A percentile compares a stretch with the other conserved stretches of the same genome.
These are phyloP conservation scores for Agapornis roseicollis DNA, from an alignment of 2,113 vertebrate genomes.

Conservation along the genomic window DNA sequence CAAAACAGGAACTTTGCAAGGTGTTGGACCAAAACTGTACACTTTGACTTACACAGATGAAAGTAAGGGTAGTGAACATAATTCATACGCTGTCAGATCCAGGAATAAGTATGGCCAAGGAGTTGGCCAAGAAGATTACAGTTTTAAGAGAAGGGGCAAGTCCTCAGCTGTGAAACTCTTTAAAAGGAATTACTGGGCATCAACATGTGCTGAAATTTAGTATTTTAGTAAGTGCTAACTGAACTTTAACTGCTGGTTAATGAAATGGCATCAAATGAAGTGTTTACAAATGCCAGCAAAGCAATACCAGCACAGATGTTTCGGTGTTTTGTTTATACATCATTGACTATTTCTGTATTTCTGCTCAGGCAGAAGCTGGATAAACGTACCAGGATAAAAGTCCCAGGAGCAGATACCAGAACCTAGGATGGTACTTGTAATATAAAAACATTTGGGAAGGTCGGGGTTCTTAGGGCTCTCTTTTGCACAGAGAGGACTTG, in stretches of 20 bases:
- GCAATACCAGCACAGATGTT: not conserved
- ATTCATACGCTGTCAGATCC: not conserved
- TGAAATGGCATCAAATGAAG: not conserved
- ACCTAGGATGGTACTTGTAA: not conserved
- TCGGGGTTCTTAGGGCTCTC: not conserved
- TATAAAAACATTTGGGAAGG: not conserved
- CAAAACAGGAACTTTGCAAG: conserved; percentile 22
- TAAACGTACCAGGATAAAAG: no score
- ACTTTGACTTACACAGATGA: conserved; percentile 44
- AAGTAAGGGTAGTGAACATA: not conserved
- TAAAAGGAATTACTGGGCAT: not conserved
- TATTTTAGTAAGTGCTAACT: not conserved
- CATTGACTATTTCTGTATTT: not conserved
- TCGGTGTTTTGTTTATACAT: not conserved
- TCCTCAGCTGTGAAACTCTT: not conserved
- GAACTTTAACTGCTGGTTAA: conserved; percentile 14
- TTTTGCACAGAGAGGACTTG: not conserved
- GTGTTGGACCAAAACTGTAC: conserved; percentile 7
- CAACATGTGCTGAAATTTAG: not conserved
- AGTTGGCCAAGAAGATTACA: not conserved
- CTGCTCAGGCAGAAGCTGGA: not conserved
- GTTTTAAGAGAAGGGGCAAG: not conserved
- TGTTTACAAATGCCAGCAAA: not conserved
- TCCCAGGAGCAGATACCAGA: not conserved
- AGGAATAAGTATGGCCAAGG: not conserved